Evolutionary conservation across 2,797 vertebrate species (phyloP), one percentile per base, ranked within the genome.

Genomic region (Emys orbicularis): DNA sequence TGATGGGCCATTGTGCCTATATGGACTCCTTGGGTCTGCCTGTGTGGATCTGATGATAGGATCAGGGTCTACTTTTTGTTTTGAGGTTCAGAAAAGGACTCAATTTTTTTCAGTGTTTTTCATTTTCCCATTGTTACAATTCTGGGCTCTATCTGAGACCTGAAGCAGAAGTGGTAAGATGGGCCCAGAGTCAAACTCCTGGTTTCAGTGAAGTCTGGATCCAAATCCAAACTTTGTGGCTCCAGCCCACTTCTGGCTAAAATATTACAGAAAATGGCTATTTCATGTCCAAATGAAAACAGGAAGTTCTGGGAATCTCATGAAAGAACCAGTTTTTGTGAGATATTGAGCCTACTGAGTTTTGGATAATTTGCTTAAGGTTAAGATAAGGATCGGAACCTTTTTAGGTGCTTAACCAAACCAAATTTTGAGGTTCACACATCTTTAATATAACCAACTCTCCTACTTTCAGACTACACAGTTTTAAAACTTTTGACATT

Each of bases 401-500:
- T n/a, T 77, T 80, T 53, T 44, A 18, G 10, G 8, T 76, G 31
- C 83, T 88, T 87, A 29, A 72, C 19, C 49, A 76, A 59, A 84
- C 79, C 3, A 0, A 5, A n/a, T 3, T 41, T 84, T 6, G 81
- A 53, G 16, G n/a, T 81, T 77, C 44, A 49, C 44, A 3, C 25
- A 49, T 83, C 84, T 34, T 19, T 77, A 12, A 41, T 9, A n/a
- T 29, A 0, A 47, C 52, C 3, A 84, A 25, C 31, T 85, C 10
- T 37, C 5, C 23, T n/a, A 34, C 56, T 15, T 23, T 86, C 31
- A 87, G 44, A 56, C 6, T 23, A 47, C 2, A 12, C 0, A 52
- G 72, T 7, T 18, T 53, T 92, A 89, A 84, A 93, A 92, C 6
- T 90, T 91, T 91, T 89, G 59, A 23, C 23, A 12, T 90, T 47